phyloP scores from a whole-genome alignment of 2,113 vertebrate genomes.

The Lepus americanus region DNA sequence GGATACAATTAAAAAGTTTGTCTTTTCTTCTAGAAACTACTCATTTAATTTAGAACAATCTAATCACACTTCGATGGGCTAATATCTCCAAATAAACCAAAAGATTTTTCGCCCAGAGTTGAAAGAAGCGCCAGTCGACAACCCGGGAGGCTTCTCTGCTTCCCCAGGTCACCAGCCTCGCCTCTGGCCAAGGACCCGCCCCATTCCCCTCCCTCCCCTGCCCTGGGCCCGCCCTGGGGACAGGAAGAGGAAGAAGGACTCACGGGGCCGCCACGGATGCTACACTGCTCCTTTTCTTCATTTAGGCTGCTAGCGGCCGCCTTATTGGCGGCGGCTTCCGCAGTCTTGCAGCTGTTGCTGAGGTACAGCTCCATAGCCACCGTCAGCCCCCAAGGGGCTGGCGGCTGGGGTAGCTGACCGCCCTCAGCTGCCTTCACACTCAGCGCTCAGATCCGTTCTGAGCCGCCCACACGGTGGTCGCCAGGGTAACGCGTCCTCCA shows the following conservation, averaged over 20 bases:
- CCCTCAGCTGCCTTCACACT: accelerated
- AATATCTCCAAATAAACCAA: conserved; percentile 14
- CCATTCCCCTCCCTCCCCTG: accelerated
- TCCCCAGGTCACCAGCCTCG: background rate
- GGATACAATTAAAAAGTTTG: conserved; percentile 21
- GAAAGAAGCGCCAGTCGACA: background rate
- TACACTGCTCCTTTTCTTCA: accelerated
- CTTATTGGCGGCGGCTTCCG: background rate
- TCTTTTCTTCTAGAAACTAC: background rate
- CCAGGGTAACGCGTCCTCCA: background rate
- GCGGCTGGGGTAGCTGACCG: background rate
- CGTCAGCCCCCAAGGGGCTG: background rate
- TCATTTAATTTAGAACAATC: background rate
- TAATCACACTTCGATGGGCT: background rate
- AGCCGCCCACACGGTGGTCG: background rate
- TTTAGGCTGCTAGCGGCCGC: background rate
- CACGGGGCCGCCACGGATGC: background rate
- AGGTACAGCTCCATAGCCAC: conserved; percentile 28
- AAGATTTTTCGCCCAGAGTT: background rate
- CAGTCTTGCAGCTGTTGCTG: background rate
- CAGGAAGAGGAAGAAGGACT: accelerated
- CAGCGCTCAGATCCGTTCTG: accelerated
- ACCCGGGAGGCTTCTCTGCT: background rate
- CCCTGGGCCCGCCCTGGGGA: no score
- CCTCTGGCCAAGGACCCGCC: background rate